Base-by-base conservation (phyloP, 2,113 vertebrate genomes). In the Ciconia stormi region DNA sequence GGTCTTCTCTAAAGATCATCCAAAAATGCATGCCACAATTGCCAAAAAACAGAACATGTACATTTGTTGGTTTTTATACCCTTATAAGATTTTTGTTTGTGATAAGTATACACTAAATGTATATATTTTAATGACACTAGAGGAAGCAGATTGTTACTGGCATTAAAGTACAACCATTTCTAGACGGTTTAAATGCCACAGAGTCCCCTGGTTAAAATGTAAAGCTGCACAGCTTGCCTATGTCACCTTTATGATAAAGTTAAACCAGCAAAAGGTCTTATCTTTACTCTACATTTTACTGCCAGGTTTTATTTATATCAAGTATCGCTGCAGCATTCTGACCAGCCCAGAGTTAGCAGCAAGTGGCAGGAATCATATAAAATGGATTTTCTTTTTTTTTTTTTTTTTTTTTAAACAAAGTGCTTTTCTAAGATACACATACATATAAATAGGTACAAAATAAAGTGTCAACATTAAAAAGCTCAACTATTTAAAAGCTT, bases 121-220 rank as follows among this genome's bases (percentile, higher is more conserved):
- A 98, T 98, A 99, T 98, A 98, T 98, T 98, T 98, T 98, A 98
- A 98, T 98, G 98, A 98, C 98, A 98, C 98, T 97, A 99, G 97
- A 99, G 98, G 98, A 98, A 98, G 98, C 97, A 99, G 99, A 99
- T 98, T 98, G 98, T 99, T 99, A 99, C 99, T 99, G 99, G 99
- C 99, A 99, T 99, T 98, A 98, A 99, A 99, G 98, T 99, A 99
- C 99, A 99, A 99, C 99, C 98, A 98, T 99, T 99, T 99, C 99
- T 99, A 98, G 98, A 99, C 99, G 98, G 98, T 99, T 99, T 98
- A 99, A 99, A 99, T 99, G 99, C 99, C 99, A 99, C 99, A 99
- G 99, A 99, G 99, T 99, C 99, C 99, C 98, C 99, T 99, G 99
- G 99, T 99, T 99, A 99, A 98, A 99, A 98, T 98, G 99, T 99